Evolutionary conservation across 1,140 invertebrate species (phyloP).

Genomic region (Drosophila kurseongensis): DNA sequence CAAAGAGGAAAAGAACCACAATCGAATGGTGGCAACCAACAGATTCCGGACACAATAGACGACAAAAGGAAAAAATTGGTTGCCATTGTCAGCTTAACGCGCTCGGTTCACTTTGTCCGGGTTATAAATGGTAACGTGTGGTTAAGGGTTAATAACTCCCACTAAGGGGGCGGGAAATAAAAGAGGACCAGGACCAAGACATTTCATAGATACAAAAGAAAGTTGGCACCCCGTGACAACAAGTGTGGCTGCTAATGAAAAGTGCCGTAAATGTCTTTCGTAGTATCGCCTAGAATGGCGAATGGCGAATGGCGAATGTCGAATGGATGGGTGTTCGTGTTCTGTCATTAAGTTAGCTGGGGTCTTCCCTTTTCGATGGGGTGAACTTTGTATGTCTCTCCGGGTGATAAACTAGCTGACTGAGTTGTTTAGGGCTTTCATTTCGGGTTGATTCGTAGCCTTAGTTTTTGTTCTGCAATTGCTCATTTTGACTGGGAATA

Average conservation of each 20-base stretch:
- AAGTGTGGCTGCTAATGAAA: constrained; percentile 80
- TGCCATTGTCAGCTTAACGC: constrained; percentile 81
- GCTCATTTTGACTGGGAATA: background rate
- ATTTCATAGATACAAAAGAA: constrained; percentile 61
- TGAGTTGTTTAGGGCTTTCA: constrained; percentile 14
- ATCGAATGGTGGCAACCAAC: constrained; percentile 54
- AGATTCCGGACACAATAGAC: constrained; percentile 35
- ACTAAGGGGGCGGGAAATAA: constrained; percentile 46
- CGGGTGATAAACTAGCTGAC: constrained; percentile 30
- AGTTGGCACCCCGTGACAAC: constrained; percentile 33
- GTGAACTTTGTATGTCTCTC: background rate
- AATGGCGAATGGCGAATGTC: constrained; percentile 11
- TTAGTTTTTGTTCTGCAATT: constrained; percentile 2
- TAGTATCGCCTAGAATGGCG: constrained; percentile 29
- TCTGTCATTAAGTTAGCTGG: constrained; percentile 16
- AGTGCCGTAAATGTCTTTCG: constrained; percentile 53
- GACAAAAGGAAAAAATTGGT: constrained; percentile 36
- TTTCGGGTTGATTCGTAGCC: background rate
- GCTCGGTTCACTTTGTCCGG: constrained; percentile 35
- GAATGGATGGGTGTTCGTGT: constrained; percentile 22
- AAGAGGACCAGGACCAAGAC: constrained; percentile 50
- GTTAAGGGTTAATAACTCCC: constrained; percentile 81
- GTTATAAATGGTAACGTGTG: constrained; percentile 79
- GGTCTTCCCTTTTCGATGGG: background rate
- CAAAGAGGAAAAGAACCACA: constrained; percentile 48